Base-by-base conservation (phyloP, 2,113 vertebrate species). In the Petrocephalus zakoni region DNA sequence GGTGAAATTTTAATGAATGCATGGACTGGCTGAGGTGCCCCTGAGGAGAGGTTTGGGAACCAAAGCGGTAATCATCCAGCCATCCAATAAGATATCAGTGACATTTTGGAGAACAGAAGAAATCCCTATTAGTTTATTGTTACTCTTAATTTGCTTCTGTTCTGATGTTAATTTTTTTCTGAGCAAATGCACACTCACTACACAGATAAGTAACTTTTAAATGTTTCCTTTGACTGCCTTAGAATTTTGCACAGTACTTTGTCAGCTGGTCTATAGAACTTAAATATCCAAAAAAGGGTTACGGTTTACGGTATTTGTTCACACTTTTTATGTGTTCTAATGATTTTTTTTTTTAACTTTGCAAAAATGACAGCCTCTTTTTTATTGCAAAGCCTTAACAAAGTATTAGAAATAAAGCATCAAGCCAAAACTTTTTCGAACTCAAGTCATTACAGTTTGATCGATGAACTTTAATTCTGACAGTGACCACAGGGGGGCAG, bases 401-500 rank as follows among this genome's bases (percentile, higher is more conserved):
- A 84, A n/a, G n/a, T 22, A 84, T 37, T 72, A 15, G 5, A 34
- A 13, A 68, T 29, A 68, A 68, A n/a, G 22, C 25, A 29, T 68
- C 10, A 29, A 58, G 21, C 6, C 21, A 29, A 29, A 72, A 15
- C n/a, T 68, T 29, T 29, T 68, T 68, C 9, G 34, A 34, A 72
- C 29, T 34, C 10, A 17, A 15, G 68, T 11, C 29, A 34, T 72
- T 72, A 61, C 11, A 72, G 64, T 34, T 72, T 72, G 8, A 34
- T 13, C 68, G 1, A 55, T 19, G 1, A 55, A 81, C 37, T 55
- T 15, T 87, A 78, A 88, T 55, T 55, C 17, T 87, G 6, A 51
- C 81, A 55, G 85, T 86, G 34, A 52, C 51, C 90, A 89, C 89
- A 51, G 90, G 90, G 90, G 85, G 87, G 87, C 56, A 84, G 29